Conservation (phyloP, 2,113 vertebrate genomes). For the Lutjanus erythropterus region DNA sequence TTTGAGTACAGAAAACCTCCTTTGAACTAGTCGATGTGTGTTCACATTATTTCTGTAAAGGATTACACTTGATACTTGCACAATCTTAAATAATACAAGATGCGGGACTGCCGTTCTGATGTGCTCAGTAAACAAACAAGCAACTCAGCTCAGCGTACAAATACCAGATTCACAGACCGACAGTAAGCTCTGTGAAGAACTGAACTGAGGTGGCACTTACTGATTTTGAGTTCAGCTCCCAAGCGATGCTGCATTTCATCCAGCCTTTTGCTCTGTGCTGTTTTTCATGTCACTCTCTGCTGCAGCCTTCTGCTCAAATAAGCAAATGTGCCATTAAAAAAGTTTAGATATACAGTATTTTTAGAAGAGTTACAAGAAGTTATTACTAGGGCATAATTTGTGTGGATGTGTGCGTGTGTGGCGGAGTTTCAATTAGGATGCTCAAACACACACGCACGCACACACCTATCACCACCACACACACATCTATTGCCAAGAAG, state of each 20-base stretch:
- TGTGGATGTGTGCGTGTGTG: conserved; percentile 18
- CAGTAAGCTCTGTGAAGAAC: conserved; percentile 34
- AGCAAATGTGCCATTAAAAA: conserved; percentile 56
- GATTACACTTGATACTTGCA: neutral
- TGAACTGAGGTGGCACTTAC: conserved; percentile 7
- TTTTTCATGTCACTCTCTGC: conserved; percentile 45
- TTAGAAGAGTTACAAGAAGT: conserved; percentile 41
- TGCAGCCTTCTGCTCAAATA: conserved; percentile 36
- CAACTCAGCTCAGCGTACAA: conserved; percentile 18
- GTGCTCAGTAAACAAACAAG: conserved; percentile 54
- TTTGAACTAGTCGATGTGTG: conserved; percentile 14
- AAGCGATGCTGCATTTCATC: conserved; percentile 30
- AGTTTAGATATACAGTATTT: conserved; percentile 59
- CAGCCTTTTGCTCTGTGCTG: conserved; percentile 24
- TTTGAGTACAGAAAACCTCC: neutral
- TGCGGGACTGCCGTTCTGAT: neutral
- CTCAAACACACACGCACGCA: conserved; percentile 8
- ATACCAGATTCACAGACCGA: conserved; percentile 18
- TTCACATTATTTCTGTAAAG: conserved; percentile 14
- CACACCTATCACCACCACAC: conserved; percentile 21
- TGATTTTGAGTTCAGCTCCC: conserved; percentile 44
- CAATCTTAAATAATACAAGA: conserved; percentile 20
- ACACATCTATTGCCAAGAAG: conserved; percentile 36
- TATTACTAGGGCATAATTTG: conserved; percentile 62
- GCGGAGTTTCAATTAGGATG: conserved; percentile 44